Percentiles rank a stretch among this genome's conserved stretches.
phyloP scores from a whole-genome alignment of 2,888 invertebrate species.

The Acleris laterana region DNA sequence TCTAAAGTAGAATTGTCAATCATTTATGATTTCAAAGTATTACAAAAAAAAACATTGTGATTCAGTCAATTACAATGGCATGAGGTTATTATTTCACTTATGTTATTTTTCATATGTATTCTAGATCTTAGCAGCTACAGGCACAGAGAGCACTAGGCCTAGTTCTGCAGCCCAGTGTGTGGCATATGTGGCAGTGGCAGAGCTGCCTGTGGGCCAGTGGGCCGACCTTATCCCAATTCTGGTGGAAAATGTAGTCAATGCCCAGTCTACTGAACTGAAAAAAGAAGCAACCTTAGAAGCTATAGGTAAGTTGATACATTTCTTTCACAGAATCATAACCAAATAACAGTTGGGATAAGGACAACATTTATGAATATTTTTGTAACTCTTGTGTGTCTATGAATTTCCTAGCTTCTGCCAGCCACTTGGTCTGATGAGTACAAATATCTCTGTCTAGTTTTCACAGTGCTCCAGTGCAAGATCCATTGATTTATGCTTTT shows the following conservation, averaged over 20 bases:
- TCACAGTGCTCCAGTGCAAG: too few species aligned
- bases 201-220: constrained; percentile 97
- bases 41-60: too few species aligned
- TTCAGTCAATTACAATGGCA: not conserved
- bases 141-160: constrained; percentile 97
- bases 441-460: too few species aligned
- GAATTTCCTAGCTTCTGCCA: too few species aligned
- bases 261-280: constrained; percentile 94
- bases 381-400: too few species aligned
- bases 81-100: not conserved
- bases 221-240: constrained; percentile 93
- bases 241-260: constrained; percentile 95
- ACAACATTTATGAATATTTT: too few species aligned
- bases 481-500: too few species aligned
- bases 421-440: too few species aligned
- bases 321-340: not conserved
- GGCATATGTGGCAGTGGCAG: constrained; percentile 98
- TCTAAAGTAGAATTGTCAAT: too few species aligned
- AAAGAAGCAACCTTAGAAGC: constrained; percentile 99
- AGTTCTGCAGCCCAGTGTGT: constrained; percentile 99
- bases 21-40: too few species aligned
- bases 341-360: too few species aligned
- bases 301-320: constrained; percentile 86
- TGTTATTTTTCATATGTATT: not conserved
- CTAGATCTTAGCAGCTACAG: constrained; percentile 95